phyloP scores from a whole-genome alignment of 2,797 vertebrate species.

The Smutsia temminckii region DNA sequence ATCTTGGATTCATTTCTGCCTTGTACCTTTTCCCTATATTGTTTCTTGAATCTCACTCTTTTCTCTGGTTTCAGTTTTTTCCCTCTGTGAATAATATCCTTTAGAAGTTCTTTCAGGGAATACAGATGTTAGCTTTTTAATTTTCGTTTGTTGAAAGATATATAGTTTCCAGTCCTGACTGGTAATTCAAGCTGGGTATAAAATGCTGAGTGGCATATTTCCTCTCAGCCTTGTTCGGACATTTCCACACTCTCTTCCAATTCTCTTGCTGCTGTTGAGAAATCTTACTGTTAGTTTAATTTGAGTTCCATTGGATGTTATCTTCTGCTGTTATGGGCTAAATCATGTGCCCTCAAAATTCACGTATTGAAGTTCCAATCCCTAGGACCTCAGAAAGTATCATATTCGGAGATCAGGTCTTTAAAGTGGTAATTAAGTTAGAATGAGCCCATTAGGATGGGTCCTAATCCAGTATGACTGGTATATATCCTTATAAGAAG shows the following conservation, averaged over 20 bases:
- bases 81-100: too few relatives aligned
- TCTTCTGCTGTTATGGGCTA: background rate
- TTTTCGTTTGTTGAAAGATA: background rate
- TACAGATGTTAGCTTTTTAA: background rate
- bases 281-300: background rate
- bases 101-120: background rate
- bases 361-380: background rate
- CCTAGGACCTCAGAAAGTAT: background rate
- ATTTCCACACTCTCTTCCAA: background rate
- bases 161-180: background rate
- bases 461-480: background rate
- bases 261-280: background rate
- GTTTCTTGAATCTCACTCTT: background rate
- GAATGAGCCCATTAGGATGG: background rate
- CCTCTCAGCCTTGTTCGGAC: background rate
- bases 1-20: background rate
- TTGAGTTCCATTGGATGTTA: background rate
- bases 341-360: too few relatives aligned
- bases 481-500: background rate
- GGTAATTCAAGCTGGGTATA: background rate
- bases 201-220: background rate
- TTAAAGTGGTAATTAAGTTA: background rate
- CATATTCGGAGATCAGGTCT: background rate
- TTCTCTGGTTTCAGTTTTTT: background rate
- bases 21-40: background rate